Evolutionary conservation across 2,113 vertebrate species (phyloP), one percentile per base, ranked within the genome.

Genomic region (Psittacus erithacus): DNA sequence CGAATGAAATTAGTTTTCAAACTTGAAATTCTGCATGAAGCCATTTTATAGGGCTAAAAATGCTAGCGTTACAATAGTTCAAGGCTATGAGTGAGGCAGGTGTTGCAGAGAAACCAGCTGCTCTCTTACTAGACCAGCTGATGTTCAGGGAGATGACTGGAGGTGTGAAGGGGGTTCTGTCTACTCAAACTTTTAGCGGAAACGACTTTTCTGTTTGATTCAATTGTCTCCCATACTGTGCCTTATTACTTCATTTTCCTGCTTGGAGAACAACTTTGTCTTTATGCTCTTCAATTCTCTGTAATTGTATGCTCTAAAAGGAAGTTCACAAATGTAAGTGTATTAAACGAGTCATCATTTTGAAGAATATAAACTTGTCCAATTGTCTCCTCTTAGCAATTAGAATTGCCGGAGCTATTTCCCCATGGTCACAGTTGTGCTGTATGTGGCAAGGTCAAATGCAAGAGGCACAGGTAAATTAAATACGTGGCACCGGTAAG

Each of bases 391-490:
- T 93, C 74, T 96, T 94, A 97, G 95, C 98, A 98, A 90, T 94
- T 97, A 57, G 98, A 98, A 95, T 95, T 99, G 86, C 98, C 98
- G 43, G 99, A 99, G 96, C 94, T 99, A 35, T 99, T 99, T 96
- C 98, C 99, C 74, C 98, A 98, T 3, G 98, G 98, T 64, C 98
- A 99, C 96, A 99, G 98, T 86, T 99, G 99, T 97, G 99, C 99
- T 74, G 99, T 99, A 7, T 99, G 99, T 93, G 99, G 99, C 95
- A 99, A 99, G 94, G 98, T 99, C 47, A 99, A 99, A 92, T 99
- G 99, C 96, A 98, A 98, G 88, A 98, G 99, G 22, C 99, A 99
- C 97, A 98, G 99, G 99, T 99, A 98, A 97, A 94, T 94, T 39
- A 67, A 69, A n/a, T 33, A 29, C 3, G 7, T 76, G 53, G 39